Conservation (phyloP, 2,888 invertebrate species). For the Priocnemis perturbator region DNA sequence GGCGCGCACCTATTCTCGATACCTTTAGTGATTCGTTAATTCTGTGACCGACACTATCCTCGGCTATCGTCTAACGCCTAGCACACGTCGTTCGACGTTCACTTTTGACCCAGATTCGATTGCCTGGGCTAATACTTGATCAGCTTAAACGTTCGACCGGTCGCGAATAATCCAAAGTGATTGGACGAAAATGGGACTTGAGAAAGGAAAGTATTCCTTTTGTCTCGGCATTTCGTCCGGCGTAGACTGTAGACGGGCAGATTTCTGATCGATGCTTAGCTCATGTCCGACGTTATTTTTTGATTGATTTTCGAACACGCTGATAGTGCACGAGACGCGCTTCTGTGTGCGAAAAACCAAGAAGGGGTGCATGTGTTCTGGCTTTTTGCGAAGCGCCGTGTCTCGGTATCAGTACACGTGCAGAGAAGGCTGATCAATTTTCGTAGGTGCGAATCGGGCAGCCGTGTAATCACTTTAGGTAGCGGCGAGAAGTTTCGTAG, state of each 20-base stretch:
- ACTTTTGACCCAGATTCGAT: conserved; percentile 22
- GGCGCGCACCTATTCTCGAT: background rate
- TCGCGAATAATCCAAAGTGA: too few relatives aligned
- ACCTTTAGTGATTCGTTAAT: conserved; percentile 23
- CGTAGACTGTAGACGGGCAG: background rate
- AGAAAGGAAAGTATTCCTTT: too few relatives aligned
- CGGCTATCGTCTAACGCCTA: conserved; percentile 11
- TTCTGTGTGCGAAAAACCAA: too few relatives aligned
- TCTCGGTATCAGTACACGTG: too few relatives aligned
- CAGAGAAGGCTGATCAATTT: conserved; percentile 31
- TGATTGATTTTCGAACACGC: too few relatives aligned
- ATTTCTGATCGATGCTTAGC: background rate
- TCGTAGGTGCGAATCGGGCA: conserved; percentile 54
- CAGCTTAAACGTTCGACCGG: too few relatives aligned
- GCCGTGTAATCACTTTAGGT: conserved; percentile 65
- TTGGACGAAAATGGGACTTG: too few relatives aligned
- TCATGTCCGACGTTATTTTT: background rate
- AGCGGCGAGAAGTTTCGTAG: conserved; percentile 64
- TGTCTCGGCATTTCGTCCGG: too few relatives aligned
- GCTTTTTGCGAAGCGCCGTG: too few relatives aligned
- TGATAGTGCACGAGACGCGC: background rate
- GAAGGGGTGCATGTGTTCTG: too few relatives aligned
- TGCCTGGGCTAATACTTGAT: background rate
- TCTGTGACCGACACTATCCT: conserved; percentile 4
- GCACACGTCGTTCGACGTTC: background rate